A percentile compares a stretch with the other conserved stretches of the same genome.
phyloP scores from a whole-genome alignment of 2,113 vertebrate genomes.

The Syrmaticus mikado region DNA sequence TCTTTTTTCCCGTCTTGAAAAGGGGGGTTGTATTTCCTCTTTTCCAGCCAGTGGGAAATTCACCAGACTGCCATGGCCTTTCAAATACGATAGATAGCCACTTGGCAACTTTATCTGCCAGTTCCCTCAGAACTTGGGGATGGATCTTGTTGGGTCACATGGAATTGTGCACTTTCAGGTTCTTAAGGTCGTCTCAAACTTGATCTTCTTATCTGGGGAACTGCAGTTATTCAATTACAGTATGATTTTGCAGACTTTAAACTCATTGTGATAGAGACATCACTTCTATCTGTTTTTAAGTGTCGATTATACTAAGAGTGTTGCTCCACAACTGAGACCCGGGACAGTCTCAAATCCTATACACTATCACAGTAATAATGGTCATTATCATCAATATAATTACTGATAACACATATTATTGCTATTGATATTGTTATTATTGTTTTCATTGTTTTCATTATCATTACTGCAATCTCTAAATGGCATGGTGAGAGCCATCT shows the following conservation, averaged over 20 bases:
- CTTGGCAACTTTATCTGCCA: too few relatives aligned
- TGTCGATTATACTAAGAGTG: neutral
- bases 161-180: too few relatives aligned
- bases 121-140: too few relatives aligned
- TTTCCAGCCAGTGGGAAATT: too few relatives aligned
- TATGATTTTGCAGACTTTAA: neutral
- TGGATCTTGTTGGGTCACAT: too few relatives aligned
- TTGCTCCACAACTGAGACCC: neutral
- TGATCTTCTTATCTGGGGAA: neutral
- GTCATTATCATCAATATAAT: neutral
- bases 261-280: neutral
- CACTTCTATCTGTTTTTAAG: neutral
- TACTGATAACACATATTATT: neutral
- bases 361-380: neutral
- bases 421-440: neutral
- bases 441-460: neutral
- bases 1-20: too few relatives aligned
- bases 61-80: too few relatives aligned
- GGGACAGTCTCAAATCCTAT: neutral
- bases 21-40: too few relatives aligned
- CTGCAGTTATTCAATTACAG: neutral
- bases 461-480: neutral
- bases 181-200: too few relatives aligned
- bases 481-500: neutral
- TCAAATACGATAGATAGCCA: too few relatives aligned